phyloP scores from a whole-genome alignment of 2,113 vertebrate genomes.

The Colinus virginianus region DNA sequence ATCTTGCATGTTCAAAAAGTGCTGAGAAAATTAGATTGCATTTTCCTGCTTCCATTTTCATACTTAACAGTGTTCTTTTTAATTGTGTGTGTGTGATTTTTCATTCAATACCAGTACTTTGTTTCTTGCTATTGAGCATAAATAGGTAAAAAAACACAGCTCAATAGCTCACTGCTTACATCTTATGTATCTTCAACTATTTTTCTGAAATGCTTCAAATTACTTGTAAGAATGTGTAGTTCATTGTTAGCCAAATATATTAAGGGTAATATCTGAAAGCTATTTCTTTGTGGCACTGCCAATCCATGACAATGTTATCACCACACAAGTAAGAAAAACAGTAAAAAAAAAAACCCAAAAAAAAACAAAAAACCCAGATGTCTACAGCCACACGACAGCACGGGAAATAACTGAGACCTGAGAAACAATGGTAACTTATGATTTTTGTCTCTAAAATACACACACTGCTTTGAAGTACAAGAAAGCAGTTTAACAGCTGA shows the following conservation, averaged over 20 bases:
- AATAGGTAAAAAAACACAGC: neutral
- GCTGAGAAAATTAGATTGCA: neutral
- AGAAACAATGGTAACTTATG: neutral
- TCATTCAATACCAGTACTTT: neutral
- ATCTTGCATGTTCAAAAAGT: neutral
- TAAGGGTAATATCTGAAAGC: neutral
- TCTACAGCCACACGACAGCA: neutral
- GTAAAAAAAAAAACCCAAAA: neutral
- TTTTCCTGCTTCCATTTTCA: slow-evolving; percentile 6
- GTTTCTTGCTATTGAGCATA: neutral
- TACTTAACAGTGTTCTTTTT: neutral
- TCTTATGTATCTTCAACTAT: neutral
- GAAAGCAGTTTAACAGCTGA: neutral
- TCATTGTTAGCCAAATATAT: neutral
- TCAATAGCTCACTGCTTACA: neutral
- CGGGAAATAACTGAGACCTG: neutral
- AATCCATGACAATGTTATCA: neutral
- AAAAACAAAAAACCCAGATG: neutral
- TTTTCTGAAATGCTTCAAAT: slow-evolving; percentile 5
- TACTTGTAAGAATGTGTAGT: neutral
- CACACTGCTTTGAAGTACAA: neutral
- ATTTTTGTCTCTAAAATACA: neutral
- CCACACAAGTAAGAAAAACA: neutral
- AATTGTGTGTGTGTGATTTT: neutral
- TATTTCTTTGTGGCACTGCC: neutral